Conservation (phyloP, 2,797 vertebrate genomes). For the Hypotaenidia philippensis region DNA sequence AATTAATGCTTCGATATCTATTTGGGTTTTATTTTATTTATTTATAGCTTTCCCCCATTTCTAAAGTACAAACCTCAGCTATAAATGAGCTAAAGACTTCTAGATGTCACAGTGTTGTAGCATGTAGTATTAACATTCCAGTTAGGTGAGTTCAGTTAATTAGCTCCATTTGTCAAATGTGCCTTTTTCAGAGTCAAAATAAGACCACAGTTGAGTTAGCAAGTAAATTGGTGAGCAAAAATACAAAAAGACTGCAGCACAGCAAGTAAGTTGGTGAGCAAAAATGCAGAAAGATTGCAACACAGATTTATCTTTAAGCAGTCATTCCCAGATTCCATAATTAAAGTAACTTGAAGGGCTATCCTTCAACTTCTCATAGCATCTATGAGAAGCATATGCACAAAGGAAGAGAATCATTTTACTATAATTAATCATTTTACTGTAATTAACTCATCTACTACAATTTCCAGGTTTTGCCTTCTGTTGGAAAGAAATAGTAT, state of each 20-base stretch:
- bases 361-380: background rate
- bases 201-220: background rate
- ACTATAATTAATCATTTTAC: background rate
- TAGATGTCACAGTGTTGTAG: background rate
- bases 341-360: background rate
- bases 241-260: background rate
- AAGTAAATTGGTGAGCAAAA: background rate
- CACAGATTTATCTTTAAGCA: background rate
- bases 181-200: background rate
- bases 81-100: background rate
- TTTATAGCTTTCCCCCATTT: background rate
- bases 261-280: background rate
- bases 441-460: background rate
- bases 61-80: background rate
- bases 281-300: background rate
- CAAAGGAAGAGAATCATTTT: background rate
- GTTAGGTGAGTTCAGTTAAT: background rate
- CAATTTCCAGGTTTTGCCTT: background rate
- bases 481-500: background rate
- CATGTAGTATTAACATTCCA: background rate
- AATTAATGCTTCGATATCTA: background rate
- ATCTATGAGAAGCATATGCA: background rate
- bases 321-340: background rate
- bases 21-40: background rate
- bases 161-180: background rate